These are phyloP conservation scores for Rafetus swinhoei DNA, from an alignment of 2,113 vertebrate species.

Conservation along the genomic window DNA sequence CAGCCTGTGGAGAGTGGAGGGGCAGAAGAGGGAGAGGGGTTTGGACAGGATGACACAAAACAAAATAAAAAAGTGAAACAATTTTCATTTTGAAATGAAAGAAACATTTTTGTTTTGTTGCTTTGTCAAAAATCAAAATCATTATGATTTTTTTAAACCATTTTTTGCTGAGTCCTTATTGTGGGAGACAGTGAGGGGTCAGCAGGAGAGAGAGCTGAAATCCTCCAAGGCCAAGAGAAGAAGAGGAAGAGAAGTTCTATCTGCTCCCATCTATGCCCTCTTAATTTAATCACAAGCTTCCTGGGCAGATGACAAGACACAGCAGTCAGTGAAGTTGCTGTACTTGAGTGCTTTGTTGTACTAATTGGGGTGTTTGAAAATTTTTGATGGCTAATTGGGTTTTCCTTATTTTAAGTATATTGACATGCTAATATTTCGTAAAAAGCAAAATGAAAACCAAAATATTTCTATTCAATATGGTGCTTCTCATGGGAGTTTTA, in stretches of 20 bases:
- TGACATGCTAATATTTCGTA: accelerated
- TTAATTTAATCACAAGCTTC: slow-evolving; percentile 38
- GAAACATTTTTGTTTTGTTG: not conserved
- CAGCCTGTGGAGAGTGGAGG: too few relatives aligned
- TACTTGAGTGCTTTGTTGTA: slow-evolving; percentile 9
- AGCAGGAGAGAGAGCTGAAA: not conserved
- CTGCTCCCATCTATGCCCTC: slow-evolving; percentile 11
- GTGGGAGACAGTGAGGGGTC: not conserved
- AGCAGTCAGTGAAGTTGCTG: slow-evolving; percentile 18
- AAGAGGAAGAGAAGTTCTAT: not conserved
- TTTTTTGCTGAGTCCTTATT: not conserved
- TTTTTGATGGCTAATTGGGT: not conserved
- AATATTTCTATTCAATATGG: accelerated
- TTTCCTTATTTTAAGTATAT: not conserved
- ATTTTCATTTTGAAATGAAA: not conserved
- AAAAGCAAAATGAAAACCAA: not conserved
- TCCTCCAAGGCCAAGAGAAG: not conserved
- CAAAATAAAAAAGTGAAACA: not conserved
- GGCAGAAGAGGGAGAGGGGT: not conserved
- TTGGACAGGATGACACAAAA: not conserved
- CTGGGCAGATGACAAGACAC: not conserved
- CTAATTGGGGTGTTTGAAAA: not conserved
- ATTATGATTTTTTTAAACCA: too few relatives aligned
- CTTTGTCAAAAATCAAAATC: not conserved
- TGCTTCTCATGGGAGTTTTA: not conserved